Evolutionary conservation across 2,113 vertebrate species (phyloP).

Genomic region (Calyptommatus sinebrachiatus): DNA sequence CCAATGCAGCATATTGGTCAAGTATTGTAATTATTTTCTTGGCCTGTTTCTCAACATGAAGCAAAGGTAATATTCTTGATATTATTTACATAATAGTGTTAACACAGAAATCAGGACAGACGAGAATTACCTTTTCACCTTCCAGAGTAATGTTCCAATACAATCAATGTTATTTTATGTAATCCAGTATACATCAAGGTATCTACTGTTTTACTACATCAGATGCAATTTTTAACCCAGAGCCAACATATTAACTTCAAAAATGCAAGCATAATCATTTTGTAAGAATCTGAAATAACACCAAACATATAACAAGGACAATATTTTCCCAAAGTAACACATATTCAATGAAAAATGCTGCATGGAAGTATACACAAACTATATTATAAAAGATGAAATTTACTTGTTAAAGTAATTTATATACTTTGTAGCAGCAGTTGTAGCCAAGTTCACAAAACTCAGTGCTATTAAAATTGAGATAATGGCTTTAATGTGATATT

Average conservation of each 20-base stretch:
- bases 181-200: background rate
- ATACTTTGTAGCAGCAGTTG: conserved; percentile 40
- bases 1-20: background rate
- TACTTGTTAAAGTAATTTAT: conserved; percentile 48
- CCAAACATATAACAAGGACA: conserved; percentile 52
- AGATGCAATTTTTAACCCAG: conserved; percentile 4
- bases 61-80: background rate
- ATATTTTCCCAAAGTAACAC: conserved; percentile 48
- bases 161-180: background rate
- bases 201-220: conserved; percentile 3
- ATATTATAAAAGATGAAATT: conserved; percentile 46
- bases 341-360: conserved; percentile 55
- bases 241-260: conserved; percentile 18
- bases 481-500: conserved; percentile 39
- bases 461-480: conserved; percentile 35
- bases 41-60: background rate
- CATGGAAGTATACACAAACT: conserved; percentile 61
- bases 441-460: conserved; percentile 7
- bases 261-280: conserved; percentile 33
- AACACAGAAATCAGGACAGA: background rate
- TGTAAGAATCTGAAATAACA: conserved; percentile 47
- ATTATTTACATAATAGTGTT: background rate
- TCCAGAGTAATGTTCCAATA: conserved; percentile 19
- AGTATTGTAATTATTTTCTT: background rate
- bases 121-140: conserved; percentile 38